Conservation (phyloP, 1,140 invertebrate genomes). For the Bombus turneri region DNA sequence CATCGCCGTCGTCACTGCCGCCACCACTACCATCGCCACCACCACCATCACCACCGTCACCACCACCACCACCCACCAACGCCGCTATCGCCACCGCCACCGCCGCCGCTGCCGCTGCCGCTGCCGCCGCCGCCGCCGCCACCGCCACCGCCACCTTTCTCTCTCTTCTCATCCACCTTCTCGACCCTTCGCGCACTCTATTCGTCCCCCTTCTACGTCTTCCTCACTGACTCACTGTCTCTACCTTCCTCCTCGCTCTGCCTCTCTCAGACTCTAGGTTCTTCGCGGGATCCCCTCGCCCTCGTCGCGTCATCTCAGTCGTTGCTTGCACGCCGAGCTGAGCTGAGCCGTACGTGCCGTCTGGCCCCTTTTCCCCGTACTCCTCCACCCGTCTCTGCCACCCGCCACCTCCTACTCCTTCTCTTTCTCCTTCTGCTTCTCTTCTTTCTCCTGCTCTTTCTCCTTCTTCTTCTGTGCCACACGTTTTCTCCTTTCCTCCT, state of each 20-base stretch:
- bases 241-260: slow-evolving; percentile 10
- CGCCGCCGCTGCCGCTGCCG: slow-evolving; percentile 2
- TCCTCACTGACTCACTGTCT: slow-evolving; percentile 7
- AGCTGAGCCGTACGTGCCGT: slow-evolving; percentile 72
- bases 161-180: slow-evolving; percentile 59
- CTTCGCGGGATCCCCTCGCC: slow-evolving; percentile 60
- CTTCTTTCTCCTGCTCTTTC: slow-evolving; percentile 32
- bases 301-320: slow-evolving; percentile 47
- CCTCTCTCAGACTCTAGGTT: slow-evolving; percentile 44
- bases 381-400: background rate
- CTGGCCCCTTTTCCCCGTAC: slow-evolving; percentile 65
- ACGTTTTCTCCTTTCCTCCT: slow-evolving; percentile 42
- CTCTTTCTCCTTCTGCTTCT: slow-evolving; percentile 32
- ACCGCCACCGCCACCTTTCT: slow-evolving; percentile 5
- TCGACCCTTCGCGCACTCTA: slow-evolving; percentile 62
- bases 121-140: too few relatives aligned
- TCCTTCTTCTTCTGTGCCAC: slow-evolving; percentile 40
- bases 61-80: slow-evolving; percentile 32
- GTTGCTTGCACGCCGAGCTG: slow-evolving; percentile 61
- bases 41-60: slow-evolving; percentile 15
- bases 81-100: background rate
- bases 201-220: slow-evolving; percentile 27
- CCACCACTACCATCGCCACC: slow-evolving; percentile 1
- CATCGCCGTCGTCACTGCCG: background rate
- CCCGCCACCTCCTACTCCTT: background rate